A percentile compares a stretch with the other conserved stretches of the same genome.
Conservation (phyloP, 2,888 invertebrate genomes). For the Euplagia quadripunctaria region DNA sequence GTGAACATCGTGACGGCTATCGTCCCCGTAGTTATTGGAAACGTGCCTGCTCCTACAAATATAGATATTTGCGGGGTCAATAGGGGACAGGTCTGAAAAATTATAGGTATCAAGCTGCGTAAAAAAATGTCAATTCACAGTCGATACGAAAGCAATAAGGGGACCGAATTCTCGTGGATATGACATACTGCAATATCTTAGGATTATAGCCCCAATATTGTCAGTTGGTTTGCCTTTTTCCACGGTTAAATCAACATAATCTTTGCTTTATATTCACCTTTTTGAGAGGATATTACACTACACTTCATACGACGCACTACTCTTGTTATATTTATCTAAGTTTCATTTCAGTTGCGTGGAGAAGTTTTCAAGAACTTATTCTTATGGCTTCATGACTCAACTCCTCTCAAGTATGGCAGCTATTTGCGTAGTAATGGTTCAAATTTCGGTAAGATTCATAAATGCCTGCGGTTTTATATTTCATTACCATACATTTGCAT, state of each 20-base stretch:
- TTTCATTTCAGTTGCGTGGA: constrained; percentile 77
- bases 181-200: constrained; percentile 79
- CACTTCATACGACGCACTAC: constrained; percentile 48
- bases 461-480: constrained; percentile 34
- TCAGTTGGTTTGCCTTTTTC: constrained; percentile 72
- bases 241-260: constrained; percentile 77
- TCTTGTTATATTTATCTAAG: constrained; percentile 30
- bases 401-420: constrained; percentile 82
- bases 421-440: constrained; percentile 84
- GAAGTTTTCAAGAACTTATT: constrained; percentile 78
- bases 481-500: constrained; percentile 45
- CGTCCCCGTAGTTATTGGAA: constrained; percentile 44
- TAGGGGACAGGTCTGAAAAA: constrained; percentile 48
- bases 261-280: constrained; percentile 72
- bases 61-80: constrained; percentile 50
- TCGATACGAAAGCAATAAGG: constrained; percentile 71
- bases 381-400: constrained; percentile 84
- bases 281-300: constrained; percentile 52
- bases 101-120: constrained; percentile 45
- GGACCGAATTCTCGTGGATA: constrained; percentile 62
- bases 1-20: constrained; percentile 32
- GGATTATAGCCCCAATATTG: constrained; percentile 84
- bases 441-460: constrained; percentile 79
- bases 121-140: constrained; percentile 60
- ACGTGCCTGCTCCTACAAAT: constrained; percentile 53